These are phyloP conservation scores for Camponotus pennsylvanicus DNA, from an alignment of 1,140 invertebrate genomes.

Conservation along the genomic window DNA sequence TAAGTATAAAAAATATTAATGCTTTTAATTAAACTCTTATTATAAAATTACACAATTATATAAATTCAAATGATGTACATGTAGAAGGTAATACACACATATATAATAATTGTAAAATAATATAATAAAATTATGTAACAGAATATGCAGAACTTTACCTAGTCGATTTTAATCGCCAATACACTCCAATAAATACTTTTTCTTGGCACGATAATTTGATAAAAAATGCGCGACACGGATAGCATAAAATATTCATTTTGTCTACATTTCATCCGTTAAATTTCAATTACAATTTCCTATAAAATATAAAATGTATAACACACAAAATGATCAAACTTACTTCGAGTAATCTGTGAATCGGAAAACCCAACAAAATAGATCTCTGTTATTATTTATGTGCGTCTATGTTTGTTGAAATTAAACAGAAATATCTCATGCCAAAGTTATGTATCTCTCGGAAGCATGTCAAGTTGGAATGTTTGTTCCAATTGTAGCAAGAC, in stretches of 20 bases:
- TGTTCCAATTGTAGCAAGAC: constrained; percentile 40
- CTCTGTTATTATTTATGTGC: neutral
- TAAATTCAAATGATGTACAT: neutral
- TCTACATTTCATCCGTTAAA: constrained; percentile 19
- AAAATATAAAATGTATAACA: constrained; percentile 10
- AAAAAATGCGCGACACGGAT: constrained; percentile 13
- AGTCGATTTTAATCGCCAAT: constrained; percentile 22
- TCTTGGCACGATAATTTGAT: constrained; percentile 17
- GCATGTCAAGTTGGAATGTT: constrained; percentile 17
- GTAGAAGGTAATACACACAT: neutral
- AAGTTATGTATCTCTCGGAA: constrained; percentile 20
- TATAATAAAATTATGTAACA: neutral
- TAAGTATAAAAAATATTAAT: neutral
- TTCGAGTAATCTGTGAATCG: neutral
- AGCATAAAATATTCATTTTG: constrained; percentile 27
- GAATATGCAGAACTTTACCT: neutral
- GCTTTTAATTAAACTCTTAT: constrained; percentile 9
- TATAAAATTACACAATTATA: neutral
- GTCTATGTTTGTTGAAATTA: neutral
- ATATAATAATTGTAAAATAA: neutral
- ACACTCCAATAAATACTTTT: constrained; percentile 27
- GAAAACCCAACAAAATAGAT: neutral
- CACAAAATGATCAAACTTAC: neutral
- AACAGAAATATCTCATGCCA: constrained; percentile 8
- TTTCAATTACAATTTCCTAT: constrained; percentile 13